phyloP scores from a whole-genome alignment of 2,113 vertebrate genomes.

The Archocentrus centrarchus region DNA sequence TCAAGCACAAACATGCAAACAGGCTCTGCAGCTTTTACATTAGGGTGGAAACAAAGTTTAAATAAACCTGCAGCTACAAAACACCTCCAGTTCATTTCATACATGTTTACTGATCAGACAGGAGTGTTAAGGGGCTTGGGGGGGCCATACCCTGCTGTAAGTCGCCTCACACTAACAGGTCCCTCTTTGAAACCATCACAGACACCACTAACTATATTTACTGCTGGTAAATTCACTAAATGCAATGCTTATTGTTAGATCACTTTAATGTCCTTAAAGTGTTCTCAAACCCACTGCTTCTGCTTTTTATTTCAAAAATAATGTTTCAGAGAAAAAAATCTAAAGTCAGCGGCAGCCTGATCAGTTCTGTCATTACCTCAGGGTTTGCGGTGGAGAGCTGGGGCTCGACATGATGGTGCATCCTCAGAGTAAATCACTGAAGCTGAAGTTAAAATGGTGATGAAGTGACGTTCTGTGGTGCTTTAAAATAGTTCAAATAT shows the following conservation, averaged over 20 bases:
- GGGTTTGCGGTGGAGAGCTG: neutral
- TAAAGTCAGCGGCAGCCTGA: neutral
- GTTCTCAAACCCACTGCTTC: neutral
- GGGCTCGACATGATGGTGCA: neutral
- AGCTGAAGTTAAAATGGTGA: neutral
- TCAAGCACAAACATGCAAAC: neutral
- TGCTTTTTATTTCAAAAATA: neutral
- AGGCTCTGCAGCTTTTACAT: neutral
- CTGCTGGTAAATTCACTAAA: neutral
- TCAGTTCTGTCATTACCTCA: neutral
- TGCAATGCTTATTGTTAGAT: neutral
- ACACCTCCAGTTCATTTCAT: neutral
- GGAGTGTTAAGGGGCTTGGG: no score
- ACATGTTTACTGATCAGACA: neutral
- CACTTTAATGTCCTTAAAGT: neutral
- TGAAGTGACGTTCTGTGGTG: neutral
- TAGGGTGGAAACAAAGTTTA: neutral
- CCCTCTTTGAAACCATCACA: neutral
- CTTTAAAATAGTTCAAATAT: neutral
- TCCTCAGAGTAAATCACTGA: neutral
- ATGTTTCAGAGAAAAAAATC: neutral
- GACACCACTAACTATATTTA: neutral
- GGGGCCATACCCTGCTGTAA: no score
- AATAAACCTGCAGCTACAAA: neutral
- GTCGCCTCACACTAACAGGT: neutral